Evolutionary conservation across 2,113 vertebrate species (phyloP).

Genomic region (Syrrhaptes paradoxus): DNA sequence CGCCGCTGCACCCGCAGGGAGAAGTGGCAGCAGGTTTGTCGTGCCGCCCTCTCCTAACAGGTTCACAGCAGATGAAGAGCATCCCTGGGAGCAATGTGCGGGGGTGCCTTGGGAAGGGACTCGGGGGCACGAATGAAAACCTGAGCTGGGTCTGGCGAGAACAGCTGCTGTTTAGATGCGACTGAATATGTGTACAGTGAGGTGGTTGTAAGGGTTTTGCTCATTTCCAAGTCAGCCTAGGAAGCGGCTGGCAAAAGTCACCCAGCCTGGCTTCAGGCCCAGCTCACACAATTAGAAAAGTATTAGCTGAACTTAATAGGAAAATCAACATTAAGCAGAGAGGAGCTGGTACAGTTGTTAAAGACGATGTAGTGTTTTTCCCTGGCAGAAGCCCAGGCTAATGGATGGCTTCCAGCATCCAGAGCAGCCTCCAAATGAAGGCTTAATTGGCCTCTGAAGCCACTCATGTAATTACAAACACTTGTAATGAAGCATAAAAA

Average conservation of each 20-base stretch:
- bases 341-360: slow-evolving; percentile 51
- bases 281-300: slow-evolving; percentile 61
- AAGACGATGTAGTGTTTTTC: slow-evolving; percentile 53
- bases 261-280: slow-evolving; percentile 30
- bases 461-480: slow-evolving; percentile 68
- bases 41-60: accelerated
- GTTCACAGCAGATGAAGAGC: not conserved
- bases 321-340: slow-evolving; percentile 69
- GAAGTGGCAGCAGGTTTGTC: not conserved
- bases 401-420: slow-evolving; percentile 42
- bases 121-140: not conserved
- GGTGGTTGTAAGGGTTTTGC: not conserved
- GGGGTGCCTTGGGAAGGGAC: not conserved
- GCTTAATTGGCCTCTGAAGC: slow-evolving; percentile 69
- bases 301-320: slow-evolving; percentile 67
- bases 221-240: not conserved
- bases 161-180: accelerated
- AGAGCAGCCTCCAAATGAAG: slow-evolving; percentile 56
- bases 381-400: slow-evolving; percentile 52
- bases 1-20: not conserved
- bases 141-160: not conserved
- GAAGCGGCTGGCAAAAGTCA: not conserved
- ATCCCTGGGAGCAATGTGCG: not conserved
- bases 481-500: slow-evolving; percentile 69
- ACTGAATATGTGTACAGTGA: not conserved